Percentiles rank a stretch among this genome's conserved stretches.
phyloP scores from a whole-genome alignment of 2,113 vertebrate species.

The Tenebrosternarchus preto region DNA sequence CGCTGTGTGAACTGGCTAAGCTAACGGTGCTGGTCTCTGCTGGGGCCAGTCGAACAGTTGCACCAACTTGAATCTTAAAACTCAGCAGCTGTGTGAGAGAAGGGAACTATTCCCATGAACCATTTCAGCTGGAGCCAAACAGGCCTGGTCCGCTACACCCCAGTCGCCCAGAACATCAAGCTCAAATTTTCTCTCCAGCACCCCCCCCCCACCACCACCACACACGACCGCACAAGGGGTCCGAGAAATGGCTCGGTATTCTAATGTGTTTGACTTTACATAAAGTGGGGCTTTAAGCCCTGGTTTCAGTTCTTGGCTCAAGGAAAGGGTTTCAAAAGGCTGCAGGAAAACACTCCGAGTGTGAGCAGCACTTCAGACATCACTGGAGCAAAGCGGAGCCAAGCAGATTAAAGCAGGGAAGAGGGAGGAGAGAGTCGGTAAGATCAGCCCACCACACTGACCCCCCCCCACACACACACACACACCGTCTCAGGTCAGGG shows the following conservation, averaged over 20 bases:
- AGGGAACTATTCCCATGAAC: too few species aligned
- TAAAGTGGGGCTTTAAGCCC: too few species aligned
- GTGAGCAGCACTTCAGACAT: not conserved
- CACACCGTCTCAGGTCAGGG: not conserved
- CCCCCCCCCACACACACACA: not conserved
- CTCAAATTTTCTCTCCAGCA: too few species aligned
- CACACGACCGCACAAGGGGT: too few species aligned
- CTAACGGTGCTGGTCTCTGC: constrained; percentile 51
- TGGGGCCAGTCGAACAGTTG: constrained; percentile 37
- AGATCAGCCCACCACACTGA: not conserved
- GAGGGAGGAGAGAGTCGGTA: not conserved
- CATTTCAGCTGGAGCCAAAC: too few species aligned
- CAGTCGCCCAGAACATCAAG: too few species aligned
- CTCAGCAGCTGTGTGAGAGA: constrained; percentile 19
- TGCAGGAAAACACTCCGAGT: not conserved
- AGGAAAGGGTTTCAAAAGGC: not conserved
- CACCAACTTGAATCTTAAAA: constrained; percentile 67
- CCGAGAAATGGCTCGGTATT: too few species aligned
- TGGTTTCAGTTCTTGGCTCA: not conserved
- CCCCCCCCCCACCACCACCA: not conserved
- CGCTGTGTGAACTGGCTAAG: constrained; percentile 26
- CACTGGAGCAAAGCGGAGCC: not conserved
- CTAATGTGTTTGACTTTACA: too few species aligned
- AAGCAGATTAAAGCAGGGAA: constrained; percentile 8
- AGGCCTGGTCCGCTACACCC: too few species aligned